Conservation (phyloP, 2,888 invertebrate species). For the Perizoma affinitatum region DNA sequence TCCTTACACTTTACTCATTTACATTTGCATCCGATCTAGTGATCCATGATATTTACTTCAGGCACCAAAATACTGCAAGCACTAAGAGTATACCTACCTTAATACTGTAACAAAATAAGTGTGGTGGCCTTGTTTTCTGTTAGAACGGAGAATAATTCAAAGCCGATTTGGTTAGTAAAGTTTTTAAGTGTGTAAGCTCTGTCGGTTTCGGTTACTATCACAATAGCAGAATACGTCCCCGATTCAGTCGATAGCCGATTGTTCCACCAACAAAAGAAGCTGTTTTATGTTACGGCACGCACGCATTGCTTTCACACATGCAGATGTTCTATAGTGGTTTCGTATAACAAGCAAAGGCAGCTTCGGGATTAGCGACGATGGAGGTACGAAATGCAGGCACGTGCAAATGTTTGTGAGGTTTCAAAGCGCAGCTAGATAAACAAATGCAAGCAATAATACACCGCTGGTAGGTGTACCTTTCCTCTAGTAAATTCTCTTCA, state of each 20-base stretch:
- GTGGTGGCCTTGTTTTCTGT: too few relatives aligned
- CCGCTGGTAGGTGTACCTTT: background rate
- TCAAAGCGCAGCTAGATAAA: slow-evolving; percentile 17
- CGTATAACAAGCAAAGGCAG: slow-evolving; percentile 29
- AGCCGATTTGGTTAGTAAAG: too few relatives aligned
- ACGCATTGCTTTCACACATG: slow-evolving; percentile 56
- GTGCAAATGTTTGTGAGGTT: slow-evolving; percentile 35
- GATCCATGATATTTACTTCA: background rate
- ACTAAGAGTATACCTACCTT: too few relatives aligned
- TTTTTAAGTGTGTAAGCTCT: slow-evolving; percentile 26
- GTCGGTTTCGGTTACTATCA: slow-evolving; percentile 56
- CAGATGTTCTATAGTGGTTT: slow-evolving; percentile 33
- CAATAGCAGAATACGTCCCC: slow-evolving; percentile 52
- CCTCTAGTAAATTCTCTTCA: background rate
- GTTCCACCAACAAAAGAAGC: slow-evolving; percentile 74
- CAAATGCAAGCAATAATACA: slow-evolving; percentile 1
- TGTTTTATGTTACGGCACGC: slow-evolving; percentile 79
- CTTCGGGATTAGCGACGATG: slow-evolving; percentile 32
- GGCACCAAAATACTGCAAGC: slow-evolving; percentile 2
- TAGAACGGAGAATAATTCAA: too few relatives aligned
- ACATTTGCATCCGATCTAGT: background rate
- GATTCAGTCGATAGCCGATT: slow-evolving; percentile 64
- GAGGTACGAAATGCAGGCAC: slow-evolving; percentile 31
- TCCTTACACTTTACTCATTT: background rate
- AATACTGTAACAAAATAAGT: too few relatives aligned